Evolutionary conservation across 2,888 invertebrate species (phyloP), one percentile per base, ranked within the genome.

Genomic region (Dolichopus griseipennis): DNA sequence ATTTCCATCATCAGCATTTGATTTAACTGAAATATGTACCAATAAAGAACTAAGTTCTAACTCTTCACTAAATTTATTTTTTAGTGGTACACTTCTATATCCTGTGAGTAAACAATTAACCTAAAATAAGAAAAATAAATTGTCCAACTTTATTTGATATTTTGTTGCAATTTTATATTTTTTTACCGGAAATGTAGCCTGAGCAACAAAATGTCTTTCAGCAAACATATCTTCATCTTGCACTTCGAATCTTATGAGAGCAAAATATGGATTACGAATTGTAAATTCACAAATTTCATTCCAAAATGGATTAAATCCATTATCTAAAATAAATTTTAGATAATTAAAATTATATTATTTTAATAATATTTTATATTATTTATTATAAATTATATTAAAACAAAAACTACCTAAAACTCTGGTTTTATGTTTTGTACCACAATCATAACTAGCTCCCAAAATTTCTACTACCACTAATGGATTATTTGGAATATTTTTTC

Each of bases 201-300:
- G 98, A 0, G 97, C 97, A 70, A 97, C 91, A 80, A 97, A 96
- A 83, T 96, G 96, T 15, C 90, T 92, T 76, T 97, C 97, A 0
- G 96, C 96, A 82, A 99, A 98, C 84, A 96, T 93, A 78, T 99
- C 98, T 80, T 96, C 97, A 80, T 96, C 96, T 81, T 94, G 91
- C 0, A 96, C 92, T 62, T 91, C 85, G 80, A 97, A 96, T 61
- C 96, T 85, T 65, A 95, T 82, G 65, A 97, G 81, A 0, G 96
- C 93, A 76, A 94, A 85, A 67, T 92, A 86, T 0, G 95, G 93
- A 83, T 91, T 93, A 18, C 83, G 82, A 15, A 97, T 85, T 61
- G 88, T 87, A 78, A 96, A 95, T 75, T 91, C 90, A 80, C 92
- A 92, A 12, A 85, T 84, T 76, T 95, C 94, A 77, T 93, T 91